These are phyloP conservation scores for Platerodrilus igneus DNA, from an alignment of 2,888 invertebrate species.

Conservation along the genomic window DNA sequence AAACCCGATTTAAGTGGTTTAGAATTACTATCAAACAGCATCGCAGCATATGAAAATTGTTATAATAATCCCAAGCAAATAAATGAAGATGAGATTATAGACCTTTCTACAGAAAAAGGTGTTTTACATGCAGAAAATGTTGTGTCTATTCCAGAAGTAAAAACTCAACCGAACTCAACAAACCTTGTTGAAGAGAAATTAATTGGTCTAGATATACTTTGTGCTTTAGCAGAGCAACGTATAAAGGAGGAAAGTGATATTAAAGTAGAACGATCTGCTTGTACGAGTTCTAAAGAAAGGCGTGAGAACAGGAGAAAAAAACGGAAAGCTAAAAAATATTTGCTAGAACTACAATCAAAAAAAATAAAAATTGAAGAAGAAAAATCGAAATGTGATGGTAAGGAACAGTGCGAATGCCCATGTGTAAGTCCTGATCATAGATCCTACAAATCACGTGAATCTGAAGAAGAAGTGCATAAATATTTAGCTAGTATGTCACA, in stretches of 20 bases:
- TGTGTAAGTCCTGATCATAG: constrained; percentile 37
- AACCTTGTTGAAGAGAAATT: constrained; percentile 47
- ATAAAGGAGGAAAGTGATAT: constrained; percentile 69
- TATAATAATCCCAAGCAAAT: constrained; percentile 32
- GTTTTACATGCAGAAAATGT: no score
- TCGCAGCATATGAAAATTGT: constrained; percentile 67
- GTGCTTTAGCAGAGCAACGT: constrained; percentile 79
- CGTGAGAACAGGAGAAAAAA: constrained; percentile 47
- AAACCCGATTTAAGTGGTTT: constrained; percentile 73
- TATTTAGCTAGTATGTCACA: constrained; percentile 42
- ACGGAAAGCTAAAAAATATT: constrained; percentile 45
- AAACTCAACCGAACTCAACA: constrained; percentile 51
- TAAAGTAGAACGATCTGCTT: constrained; percentile 34
- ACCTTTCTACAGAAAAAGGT: constrained; percentile 28
- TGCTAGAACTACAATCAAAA: constrained; percentile 43
- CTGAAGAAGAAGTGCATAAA: constrained; percentile 45
- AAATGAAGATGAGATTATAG: constrained; percentile 13
- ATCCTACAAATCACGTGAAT: constrained; percentile 45
- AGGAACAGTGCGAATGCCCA: constrained; percentile 35
- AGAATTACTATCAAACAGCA: constrained; percentile 78
- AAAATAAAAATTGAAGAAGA: constrained; percentile 39
- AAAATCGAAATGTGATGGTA: constrained; percentile 31
- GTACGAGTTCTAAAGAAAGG: constrained; percentile 16
- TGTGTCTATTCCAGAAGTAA: constrained; percentile 39
- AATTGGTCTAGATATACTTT: constrained; percentile 69